A percentile compares a stretch with the other conserved stretches of the same genome.
phyloP scores from a whole-genome alignment of 2,113 vertebrate genomes.

The Sminthopsis crassicaudata region DNA sequence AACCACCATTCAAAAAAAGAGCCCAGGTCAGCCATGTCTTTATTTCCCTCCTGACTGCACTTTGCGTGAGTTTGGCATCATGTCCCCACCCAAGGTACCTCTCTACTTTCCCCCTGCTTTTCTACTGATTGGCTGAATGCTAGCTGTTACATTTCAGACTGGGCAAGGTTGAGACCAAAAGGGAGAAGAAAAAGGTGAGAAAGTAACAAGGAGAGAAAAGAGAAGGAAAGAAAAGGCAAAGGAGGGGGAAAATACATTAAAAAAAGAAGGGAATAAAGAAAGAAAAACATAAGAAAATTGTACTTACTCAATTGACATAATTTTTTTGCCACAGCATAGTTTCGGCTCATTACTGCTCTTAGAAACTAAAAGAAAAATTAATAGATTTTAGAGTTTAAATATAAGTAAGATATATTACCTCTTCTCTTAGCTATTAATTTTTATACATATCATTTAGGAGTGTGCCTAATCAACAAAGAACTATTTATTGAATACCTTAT shows the following conservation, averaged over 20 bases:
- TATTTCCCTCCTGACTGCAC: neutral
- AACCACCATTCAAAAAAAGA: neutral
- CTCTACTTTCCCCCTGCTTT: neutral
- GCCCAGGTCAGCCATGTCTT: neutral
- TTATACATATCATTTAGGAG: conserved; percentile 32
- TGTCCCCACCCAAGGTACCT: neutral
- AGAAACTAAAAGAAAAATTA: conserved; percentile 86
- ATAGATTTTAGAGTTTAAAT: conserved; percentile 49
- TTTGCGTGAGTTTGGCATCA: neutral
- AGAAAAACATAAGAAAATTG: conserved; percentile 23
- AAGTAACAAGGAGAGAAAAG: neutral
- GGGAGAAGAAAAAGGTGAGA: neutral
- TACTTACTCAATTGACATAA: conserved; percentile 92
- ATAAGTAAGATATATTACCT: conserved; percentile 43
- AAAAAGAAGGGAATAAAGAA: neutral
- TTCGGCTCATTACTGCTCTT: conserved; percentile 84
- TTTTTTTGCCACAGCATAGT: conserved; percentile 85
- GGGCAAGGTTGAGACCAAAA: neutral
- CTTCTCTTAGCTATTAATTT: conserved; percentile 38
- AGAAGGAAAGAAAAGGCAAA: neutral
- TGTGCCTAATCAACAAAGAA: conserved; percentile 43
- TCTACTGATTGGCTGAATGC: neutral
- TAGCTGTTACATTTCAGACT: neutral
- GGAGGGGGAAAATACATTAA: neutral
- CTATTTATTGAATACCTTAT: neutral